Evolutionary conservation across 2,888 invertebrate species (phyloP).

Genomic region (Listrodromus nycthemerus): DNA sequence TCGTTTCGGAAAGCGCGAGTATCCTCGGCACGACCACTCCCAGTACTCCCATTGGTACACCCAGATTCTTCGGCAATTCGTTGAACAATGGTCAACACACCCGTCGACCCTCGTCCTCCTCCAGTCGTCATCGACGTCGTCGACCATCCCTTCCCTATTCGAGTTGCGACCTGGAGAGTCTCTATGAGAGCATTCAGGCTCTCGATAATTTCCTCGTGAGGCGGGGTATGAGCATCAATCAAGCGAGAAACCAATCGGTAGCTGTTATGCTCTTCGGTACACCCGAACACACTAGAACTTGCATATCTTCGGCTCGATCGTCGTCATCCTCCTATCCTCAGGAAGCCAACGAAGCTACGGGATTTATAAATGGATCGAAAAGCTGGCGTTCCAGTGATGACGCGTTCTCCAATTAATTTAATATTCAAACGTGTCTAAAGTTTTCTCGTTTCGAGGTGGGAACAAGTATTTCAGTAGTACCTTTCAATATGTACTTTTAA

Average conservation of each 20-base stretch:
- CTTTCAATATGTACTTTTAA: background rate
- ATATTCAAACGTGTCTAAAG: background rate
- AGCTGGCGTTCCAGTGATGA: slow-evolving; percentile 74
- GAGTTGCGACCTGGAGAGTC: slow-evolving; percentile 76
- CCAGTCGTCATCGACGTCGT: slow-evolving; percentile 40
- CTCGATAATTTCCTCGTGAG: slow-evolving; percentile 78
- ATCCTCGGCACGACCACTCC: slow-evolving; percentile 57
- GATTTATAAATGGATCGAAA: slow-evolving; percentile 62
- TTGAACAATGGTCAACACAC: background rate
- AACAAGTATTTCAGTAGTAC: background rate
- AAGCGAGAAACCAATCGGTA: slow-evolving; percentile 64
- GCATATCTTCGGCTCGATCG: slow-evolving; percentile 49
- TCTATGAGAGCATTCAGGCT: slow-evolving; percentile 78
- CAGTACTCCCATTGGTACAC: slow-evolving; percentile 58
- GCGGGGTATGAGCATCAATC: slow-evolving; percentile 54
- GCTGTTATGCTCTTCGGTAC: slow-evolving; percentile 74
- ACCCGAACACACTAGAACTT: slow-evolving; percentile 67
- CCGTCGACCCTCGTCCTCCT: slow-evolving; percentile 4
- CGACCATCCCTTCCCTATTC: slow-evolving; percentile 64
- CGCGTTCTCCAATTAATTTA: slow-evolving; percentile 68
- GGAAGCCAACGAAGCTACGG: slow-evolving; percentile 60
- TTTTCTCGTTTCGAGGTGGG: background rate
- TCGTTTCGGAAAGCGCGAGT: slow-evolving; percentile 75
- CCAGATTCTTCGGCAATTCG: slow-evolving; percentile 36
- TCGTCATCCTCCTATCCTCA: slow-evolving; percentile 13